Evolutionary conservation across 2,888 invertebrate species (phyloP).

Genomic region (Cosmorhoe ocellata): DNA sequence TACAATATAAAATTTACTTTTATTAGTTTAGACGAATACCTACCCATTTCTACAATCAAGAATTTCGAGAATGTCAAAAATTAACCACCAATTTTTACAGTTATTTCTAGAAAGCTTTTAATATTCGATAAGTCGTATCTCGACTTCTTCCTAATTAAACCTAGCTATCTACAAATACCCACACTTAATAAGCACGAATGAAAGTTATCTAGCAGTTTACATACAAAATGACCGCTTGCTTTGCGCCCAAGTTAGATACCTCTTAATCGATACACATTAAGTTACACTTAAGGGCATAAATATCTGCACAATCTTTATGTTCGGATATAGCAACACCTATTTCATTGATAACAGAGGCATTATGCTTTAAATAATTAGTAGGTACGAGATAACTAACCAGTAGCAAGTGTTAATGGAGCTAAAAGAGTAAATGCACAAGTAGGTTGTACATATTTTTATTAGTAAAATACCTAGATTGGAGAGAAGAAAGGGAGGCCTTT

Average conservation of each 20-base stretch:
- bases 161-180: slow-evolving; percentile 2
- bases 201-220: slow-evolving; percentile 19
- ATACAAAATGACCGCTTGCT: slow-evolving; percentile 23
- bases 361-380: slow-evolving; percentile 25
- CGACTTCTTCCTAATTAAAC: not conserved
- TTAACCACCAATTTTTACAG: too few species aligned
- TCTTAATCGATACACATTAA: slow-evolving; percentile 57
- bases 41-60: slow-evolving; percentile 23
- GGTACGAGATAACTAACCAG: slow-evolving; percentile 23
- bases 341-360: slow-evolving; percentile 29
- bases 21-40: too few species aligned
- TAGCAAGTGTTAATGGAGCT: slow-evolving; percentile 23
- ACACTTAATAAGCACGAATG: slow-evolving; percentile 3
- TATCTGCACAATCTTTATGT: slow-evolving; percentile 19
- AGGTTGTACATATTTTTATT: not conserved
- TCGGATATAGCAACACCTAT: slow-evolving; percentile 27
- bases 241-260: slow-evolving; percentile 34
- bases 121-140: too few species aligned
- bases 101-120: too few species aligned
- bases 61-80: slow-evolving; percentile 13
- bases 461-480: too few species aligned
- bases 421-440: not conserved
- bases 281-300: slow-evolving; percentile 22
- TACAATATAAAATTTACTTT: too few species aligned
- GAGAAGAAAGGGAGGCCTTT: too few species aligned